These are phyloP conservation scores for Gonatopus flavifemur DNA, from an alignment of 1,140 invertebrate species.

Conservation along the genomic window DNA sequence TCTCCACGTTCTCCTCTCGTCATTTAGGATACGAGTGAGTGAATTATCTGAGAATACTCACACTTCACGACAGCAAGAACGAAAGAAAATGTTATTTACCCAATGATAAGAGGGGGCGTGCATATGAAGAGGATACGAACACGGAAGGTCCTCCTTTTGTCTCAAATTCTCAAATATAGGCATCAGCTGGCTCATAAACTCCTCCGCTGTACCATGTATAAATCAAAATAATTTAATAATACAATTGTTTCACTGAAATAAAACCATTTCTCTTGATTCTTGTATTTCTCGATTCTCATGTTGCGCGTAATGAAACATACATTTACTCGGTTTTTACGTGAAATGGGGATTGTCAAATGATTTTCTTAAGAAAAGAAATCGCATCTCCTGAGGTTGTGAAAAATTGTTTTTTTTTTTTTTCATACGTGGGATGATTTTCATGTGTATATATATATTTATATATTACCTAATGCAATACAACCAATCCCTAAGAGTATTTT, in stretches of 20 bases:
- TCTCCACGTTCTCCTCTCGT: constrained; percentile 5
- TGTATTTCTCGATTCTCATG: background rate
- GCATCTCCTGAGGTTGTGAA: constrained; percentile 59
- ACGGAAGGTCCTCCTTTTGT: constrained; percentile 82
- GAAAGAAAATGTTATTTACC: constrained; percentile 62
- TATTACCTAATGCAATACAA: no score
- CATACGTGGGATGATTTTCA: no score
- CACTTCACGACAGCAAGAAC: constrained; percentile 26
- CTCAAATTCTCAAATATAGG: constrained; percentile 90
- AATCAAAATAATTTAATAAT: constrained; percentile 53
- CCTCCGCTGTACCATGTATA: constrained; percentile 77
- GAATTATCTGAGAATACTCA: constrained; percentile 5
- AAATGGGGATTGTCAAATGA: background rate
- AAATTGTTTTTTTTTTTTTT: no score
- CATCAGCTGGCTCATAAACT: constrained; percentile 89
- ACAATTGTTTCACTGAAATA: background rate
- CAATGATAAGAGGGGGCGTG: constrained; percentile 68
- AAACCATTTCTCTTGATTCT: background rate
- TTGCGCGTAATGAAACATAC: background rate
- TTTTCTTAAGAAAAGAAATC: constrained; percentile 31
- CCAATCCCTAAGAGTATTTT: no score
- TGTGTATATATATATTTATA: no score
- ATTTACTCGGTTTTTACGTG: no score
- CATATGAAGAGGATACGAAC: constrained; percentile 84
- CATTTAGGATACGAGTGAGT: background rate